A percentile compares a stretch with the other conserved stretches of the same genome.
Conservation (phyloP, 2,113 vertebrate genomes). For the Hemibagrus wyckioides region DNA sequence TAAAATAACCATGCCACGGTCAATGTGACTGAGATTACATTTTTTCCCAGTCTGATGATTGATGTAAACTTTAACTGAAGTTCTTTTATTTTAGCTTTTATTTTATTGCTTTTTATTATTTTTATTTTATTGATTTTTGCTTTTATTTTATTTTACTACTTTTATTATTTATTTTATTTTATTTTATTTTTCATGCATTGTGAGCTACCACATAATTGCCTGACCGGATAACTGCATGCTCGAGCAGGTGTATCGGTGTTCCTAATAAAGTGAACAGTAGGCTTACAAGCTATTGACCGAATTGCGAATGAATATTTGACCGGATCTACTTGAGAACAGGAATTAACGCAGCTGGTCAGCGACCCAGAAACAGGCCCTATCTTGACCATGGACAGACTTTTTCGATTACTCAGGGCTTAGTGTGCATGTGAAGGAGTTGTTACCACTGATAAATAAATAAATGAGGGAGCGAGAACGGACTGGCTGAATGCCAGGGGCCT, state of each 20-base stretch:
- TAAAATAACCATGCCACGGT: neutral
- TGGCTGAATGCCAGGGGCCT: conserved; percentile 21
- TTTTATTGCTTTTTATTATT: neutral
- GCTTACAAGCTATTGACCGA: neutral
- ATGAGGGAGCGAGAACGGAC: conserved; percentile 32
- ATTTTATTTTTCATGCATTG: neutral
- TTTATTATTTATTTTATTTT: no score
- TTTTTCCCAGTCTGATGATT: neutral
- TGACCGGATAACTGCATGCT: neutral
- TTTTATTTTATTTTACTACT: no score
- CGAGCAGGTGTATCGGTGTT: neutral
- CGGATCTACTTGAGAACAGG: neutral
- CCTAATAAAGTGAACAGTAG: neutral
- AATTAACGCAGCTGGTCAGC: neutral
- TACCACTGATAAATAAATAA: conserved; percentile 65
- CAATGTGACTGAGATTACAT: neutral
- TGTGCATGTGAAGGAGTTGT: conserved; percentile 13
- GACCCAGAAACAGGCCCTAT: neutral
- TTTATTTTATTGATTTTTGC: no score
- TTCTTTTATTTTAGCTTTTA: neutral
- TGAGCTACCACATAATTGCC: neutral
- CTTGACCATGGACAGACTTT: neutral
- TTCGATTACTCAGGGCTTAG: neutral
- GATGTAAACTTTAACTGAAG: neutral
- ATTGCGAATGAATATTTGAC: neutral